Base-by-base conservation (phyloP, 37 sponge, comb jelly and placozoan species). In the Eunapius fragilis region DNA sequence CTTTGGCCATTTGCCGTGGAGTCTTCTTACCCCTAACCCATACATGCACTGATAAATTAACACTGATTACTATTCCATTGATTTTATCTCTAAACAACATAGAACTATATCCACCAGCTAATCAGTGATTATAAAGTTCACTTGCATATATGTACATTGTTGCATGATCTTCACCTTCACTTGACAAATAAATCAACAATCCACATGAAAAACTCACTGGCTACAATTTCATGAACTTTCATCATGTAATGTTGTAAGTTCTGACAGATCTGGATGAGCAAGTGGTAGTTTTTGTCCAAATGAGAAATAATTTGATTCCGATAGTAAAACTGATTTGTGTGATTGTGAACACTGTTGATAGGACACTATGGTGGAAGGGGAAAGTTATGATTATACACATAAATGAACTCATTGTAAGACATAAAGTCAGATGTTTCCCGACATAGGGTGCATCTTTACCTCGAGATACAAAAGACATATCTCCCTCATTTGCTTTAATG, bases 401-500 rank as follows among this genome's bases (percentile, higher is more conserved):
- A 19, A 35, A 6, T 48, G 75, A 31, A 11, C n/a, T n/a, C 23
- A 26, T 28, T 17, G 33, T 33, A 72, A 82, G 34, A 33, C 74
- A 31, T 77, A 70, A 68, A 37, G 58, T 11, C 5, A 28, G 4
- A 76, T 33, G 31, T 77, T 1, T 7, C 22, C 37, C 23, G 13
- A 28, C 14, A 24, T 22, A 72, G 27, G 33, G 13, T 72, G 74
- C 25, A 31, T 9, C 23, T 85, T 11, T 37, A 94, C 95, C 96
- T 95, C 96, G 10, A 87, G 83, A 67, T 89, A 97, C 70, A 97
- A 88, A 25, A 88, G 70, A 45, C 92, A 95, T 47, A 97, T 89
- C 69, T 97, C 98, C 68, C 69, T 86, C 86, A 95, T 92, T 41
- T 92, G 95, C 81, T 97, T 97, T 68, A 97, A 80, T 69, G 98